Conservation (phyloP, 2,113 vertebrate species). For the Hipposideros armiger region DNA sequence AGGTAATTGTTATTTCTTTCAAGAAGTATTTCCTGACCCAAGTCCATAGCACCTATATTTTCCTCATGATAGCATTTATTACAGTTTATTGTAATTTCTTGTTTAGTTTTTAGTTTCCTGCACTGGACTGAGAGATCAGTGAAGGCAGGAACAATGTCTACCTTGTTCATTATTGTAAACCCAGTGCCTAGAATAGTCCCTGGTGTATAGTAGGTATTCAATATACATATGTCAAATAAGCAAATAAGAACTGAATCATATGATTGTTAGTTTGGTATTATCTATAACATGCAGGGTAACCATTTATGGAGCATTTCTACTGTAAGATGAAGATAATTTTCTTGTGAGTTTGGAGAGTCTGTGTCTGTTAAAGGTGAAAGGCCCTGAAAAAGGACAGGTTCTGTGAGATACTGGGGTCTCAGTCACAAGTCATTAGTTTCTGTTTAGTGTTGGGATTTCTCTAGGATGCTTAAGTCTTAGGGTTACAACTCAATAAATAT, state of each 20-base stretch:
- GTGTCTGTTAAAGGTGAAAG: neutral
- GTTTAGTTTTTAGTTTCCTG: conserved; percentile 55
- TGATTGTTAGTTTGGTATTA: neutral
- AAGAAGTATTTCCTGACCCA: neutral
- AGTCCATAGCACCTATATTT: neutral
- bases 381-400: neutral
- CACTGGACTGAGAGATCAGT: conserved; percentile 29
- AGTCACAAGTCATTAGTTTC: neutral
- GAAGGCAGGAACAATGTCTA: neutral
- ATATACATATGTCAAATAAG: conserved; percentile 43
- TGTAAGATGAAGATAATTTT: neutral
- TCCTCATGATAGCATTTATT: neutral
- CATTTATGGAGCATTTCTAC: neutral
- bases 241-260: neutral
- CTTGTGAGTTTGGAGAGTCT: neutral
- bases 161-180: conserved; percentile 43
- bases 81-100: neutral
- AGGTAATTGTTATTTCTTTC: conserved; percentile 24
- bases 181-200: neutral
- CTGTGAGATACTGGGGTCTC: neutral
- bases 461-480: neutral
- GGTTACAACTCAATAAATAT: neutral
- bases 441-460: conserved; percentile 35
- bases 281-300: neutral
- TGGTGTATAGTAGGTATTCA: conserved; percentile 23